Base-by-base conservation (phyloP, 2,113 vertebrate species). In the Setophaga petechia region DNA sequence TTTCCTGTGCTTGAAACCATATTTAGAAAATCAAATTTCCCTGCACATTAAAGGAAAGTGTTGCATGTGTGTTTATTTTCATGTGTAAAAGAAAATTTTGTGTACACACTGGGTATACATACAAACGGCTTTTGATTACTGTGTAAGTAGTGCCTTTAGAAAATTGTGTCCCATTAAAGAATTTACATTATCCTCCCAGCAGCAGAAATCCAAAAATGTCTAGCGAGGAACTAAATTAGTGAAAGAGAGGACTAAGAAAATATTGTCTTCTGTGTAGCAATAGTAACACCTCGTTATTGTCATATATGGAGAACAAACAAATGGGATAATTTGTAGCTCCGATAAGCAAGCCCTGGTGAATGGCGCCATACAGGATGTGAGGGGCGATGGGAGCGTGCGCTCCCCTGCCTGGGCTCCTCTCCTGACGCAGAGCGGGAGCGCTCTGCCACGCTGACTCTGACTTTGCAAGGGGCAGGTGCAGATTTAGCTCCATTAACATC, bases 111-210 rank as follows among this genome's bases (percentile, higher is more conserved):
- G 43, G 33, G 6, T 24, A 68, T 33, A 63, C 47, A 74, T n/a
- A 88, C 24, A 88, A 96, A 91, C 16, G 3, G 21, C 28, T 74
- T 92, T 66, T 65, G 93, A 95, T 59, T 84, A 67, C 41, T 81
- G 8, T 17, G 24, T 49, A 74, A 93, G 68, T 22, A 59, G 30
- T 57, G 65, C 69, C 47, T 88, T 92, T 65, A 75, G 90, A 90
- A 96, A 95, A 92, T 37, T 75, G 47, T 52, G 37, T 63, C 72
- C 44, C 68, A 78, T 93, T 94, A 90, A 88, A 94, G 89, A 93
- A 89, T 79, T 89, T 66, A 61, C 31, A 49, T 62, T 90, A 84
- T 61, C 9, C 41, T 89, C 52, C 52, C 55, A 94, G 65, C n/a
- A 93, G 52, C 76, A 88, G 82, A 93, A 95, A 93, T 59, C 30